A percentile compares a stretch with the other conserved stretches of the same genome.
These are phyloP conservation scores for Neoascia interrupta DNA, from an alignment of 2,888 invertebrate genomes.

Conservation along the genomic window DNA sequence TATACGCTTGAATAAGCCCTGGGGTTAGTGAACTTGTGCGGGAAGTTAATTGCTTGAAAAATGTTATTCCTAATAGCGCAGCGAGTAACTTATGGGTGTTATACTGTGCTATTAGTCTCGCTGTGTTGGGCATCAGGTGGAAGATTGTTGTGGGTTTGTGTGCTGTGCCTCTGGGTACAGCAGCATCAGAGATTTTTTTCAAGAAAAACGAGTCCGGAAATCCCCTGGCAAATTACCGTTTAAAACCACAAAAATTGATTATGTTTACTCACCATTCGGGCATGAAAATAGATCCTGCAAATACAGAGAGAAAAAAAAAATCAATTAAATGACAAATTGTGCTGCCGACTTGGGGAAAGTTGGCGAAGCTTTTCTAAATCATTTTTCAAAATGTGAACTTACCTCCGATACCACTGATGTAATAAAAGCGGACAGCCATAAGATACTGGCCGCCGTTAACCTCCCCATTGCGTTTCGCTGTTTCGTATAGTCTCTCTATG, in stretches of 20 bases:
- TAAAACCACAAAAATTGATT: not conserved
- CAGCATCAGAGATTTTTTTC: no score
- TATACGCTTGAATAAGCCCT: slow-evolving; percentile 46
- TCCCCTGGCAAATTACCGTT: slow-evolving; percentile 27
- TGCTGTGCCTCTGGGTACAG: no score
- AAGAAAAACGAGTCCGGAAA: no score
- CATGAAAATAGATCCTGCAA: slow-evolving; percentile 78
- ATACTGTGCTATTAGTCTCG: slow-evolving; percentile 53
- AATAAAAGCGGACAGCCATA: slow-evolving; percentile 79
- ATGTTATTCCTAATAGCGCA: slow-evolving; percentile 19
- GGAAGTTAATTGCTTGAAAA: slow-evolving; percentile 47
- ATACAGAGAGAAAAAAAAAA: slow-evolving; percentile 23
- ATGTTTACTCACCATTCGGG: slow-evolving; percentile 78
- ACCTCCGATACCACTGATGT: slow-evolving; percentile 71
- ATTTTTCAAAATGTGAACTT: slow-evolving; percentile 47
- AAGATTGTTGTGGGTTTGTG: slow-evolving; percentile 27
- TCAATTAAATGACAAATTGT: slow-evolving; percentile 15
- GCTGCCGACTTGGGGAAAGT: not conserved
- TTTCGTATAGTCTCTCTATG: slow-evolving; percentile 40
- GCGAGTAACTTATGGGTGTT: slow-evolving; percentile 46
- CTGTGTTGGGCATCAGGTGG: slow-evolving; percentile 39
- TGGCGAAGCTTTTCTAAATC: not conserved
- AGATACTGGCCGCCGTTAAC: slow-evolving; percentile 79
- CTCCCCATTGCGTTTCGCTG: slow-evolving; percentile 75
- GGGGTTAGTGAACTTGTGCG: slow-evolving; percentile 50